Evolutionary conservation across 2,797 vertebrate genomes (phyloP).

Genomic region (Macroramphosus scolopax): DNA sequence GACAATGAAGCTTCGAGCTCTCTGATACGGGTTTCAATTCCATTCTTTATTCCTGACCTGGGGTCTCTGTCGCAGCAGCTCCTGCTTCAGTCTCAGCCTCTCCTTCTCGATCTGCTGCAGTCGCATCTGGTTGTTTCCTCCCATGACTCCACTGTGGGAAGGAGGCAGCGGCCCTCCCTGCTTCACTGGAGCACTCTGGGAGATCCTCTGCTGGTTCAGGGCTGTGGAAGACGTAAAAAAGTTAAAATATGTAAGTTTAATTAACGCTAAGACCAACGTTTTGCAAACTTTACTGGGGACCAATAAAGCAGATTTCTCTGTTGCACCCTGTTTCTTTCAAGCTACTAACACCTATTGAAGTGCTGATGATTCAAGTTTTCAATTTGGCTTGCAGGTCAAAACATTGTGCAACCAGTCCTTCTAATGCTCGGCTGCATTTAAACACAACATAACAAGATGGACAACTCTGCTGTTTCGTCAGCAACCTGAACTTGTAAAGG

Average conservation of each 20-base stretch:
- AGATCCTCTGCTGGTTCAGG: constrained; percentile 90
- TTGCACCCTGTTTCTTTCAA: background rate
- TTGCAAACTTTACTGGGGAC: too few relatives aligned
- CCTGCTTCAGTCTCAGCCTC: constrained; percentile 91
- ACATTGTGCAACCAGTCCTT: background rate
- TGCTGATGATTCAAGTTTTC: background rate
- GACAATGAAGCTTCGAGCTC: constrained; percentile 1
- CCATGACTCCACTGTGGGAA: constrained; percentile 83
- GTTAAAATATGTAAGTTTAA: background rate
- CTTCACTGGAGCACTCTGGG: constrained; percentile 93
- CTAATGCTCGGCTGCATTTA: constrained; percentile 20
- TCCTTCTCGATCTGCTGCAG: constrained; percentile 97
- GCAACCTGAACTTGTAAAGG: constrained; percentile 31
- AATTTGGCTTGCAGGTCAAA: background rate
- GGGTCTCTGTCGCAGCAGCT: constrained; percentile 95
- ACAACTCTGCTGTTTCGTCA: constrained; percentile 37
- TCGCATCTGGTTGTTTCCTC: constrained; percentile 84
- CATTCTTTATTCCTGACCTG: constrained; percentile 90
- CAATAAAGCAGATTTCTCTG: background rate
- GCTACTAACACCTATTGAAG: background rate
- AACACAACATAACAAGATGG: constrained; percentile 43
- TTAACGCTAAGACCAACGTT: too few relatives aligned
- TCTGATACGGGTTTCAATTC: background rate
- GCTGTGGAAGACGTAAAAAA: constrained; percentile 71
- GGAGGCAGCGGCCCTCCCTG: constrained; percentile 84